Conservation (phyloP, 2,797 vertebrate genomes). For the Hybognathus amarus region DNA sequence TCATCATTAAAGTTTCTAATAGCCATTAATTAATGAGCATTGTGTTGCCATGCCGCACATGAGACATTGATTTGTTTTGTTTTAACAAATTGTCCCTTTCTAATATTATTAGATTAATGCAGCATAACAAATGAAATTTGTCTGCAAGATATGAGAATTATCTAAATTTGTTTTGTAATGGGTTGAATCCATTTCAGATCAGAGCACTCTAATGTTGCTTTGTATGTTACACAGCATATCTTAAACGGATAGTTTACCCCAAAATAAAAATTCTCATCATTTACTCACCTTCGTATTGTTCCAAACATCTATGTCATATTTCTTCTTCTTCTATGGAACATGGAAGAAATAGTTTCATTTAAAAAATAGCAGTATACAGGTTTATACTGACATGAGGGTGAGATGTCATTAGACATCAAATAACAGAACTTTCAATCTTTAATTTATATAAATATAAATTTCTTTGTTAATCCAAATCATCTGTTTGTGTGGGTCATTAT, state of each 20-base stretch:
- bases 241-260: not conserved
- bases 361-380: not conserved
- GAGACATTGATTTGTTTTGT: constrained; percentile 15
- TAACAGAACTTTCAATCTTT: not conserved
- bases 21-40: constrained; percentile 1
- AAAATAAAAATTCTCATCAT: not conserved
- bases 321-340: not conserved
- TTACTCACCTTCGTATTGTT: not conserved
- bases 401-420: not conserved
- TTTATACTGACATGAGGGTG: not conserved
- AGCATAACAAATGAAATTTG: constrained; percentile 34
- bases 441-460: not conserved
- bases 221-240: not conserved
- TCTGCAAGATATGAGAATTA: constrained; percentile 56
- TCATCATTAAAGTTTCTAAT: not conserved
- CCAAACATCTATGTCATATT: not conserved
- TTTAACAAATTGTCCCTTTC: constrained; percentile 22
- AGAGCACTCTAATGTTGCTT: not conserved
- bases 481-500: constrained; percentile 23
- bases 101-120: constrained; percentile 61
- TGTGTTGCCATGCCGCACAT: constrained; percentile 6
- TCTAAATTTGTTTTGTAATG: constrained; percentile 61
- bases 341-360: no score
- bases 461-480: not conserved
- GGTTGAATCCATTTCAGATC: constrained; percentile 40